phyloP scores from a whole-genome alignment of 2,797 vertebrate species.

The Echiichthys vipera region DNA sequence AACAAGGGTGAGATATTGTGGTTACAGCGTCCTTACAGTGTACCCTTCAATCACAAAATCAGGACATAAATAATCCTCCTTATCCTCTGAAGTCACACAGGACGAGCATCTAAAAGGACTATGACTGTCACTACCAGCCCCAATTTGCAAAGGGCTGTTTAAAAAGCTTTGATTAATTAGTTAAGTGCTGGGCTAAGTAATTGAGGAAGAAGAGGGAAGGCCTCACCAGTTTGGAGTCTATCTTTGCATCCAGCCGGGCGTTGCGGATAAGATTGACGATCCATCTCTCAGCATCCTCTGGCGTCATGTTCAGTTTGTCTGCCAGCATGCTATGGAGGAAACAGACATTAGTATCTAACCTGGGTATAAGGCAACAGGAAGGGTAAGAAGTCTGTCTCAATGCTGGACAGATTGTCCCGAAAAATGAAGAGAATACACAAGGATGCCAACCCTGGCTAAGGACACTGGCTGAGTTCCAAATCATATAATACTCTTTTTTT shows the following conservation, averaged over 20 bases:
- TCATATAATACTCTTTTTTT: too few species aligned
- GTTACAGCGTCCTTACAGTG: constrained; percentile 27
- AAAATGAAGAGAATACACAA: background rate
- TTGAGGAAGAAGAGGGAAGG: constrained; percentile 43
- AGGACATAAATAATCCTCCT: constrained; percentile 22
- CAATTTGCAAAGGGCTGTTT: constrained; percentile 6
- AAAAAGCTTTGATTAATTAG: constrained; percentile 40
- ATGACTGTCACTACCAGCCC: background rate
- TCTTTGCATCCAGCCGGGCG: constrained; percentile 94
- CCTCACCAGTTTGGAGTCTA: constrained; percentile 96
- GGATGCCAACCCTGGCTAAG: background rate
- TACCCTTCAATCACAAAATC: constrained; percentile 44
- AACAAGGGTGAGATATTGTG: constrained; percentile 36
- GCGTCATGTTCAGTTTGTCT: constrained; percentile 97
- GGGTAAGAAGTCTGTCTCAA: background rate
- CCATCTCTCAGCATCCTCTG: constrained; percentile 96
- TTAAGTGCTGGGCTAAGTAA: constrained; percentile 3
- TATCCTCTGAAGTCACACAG: constrained; percentile 14
- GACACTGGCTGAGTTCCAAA: too few species aligned
- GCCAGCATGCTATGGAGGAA: constrained; percentile 92
- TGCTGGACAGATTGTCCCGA: background rate
- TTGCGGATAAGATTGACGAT: constrained; percentile 97
- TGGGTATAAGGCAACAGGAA: background rate
- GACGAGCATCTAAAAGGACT: background rate
- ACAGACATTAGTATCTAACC: constrained; percentile 17